Evolutionary conservation across 2,888 invertebrate genomes (phyloP), one percentile per base, ranked within the genome.

Genomic region (Lepidonotus clava): DNA sequence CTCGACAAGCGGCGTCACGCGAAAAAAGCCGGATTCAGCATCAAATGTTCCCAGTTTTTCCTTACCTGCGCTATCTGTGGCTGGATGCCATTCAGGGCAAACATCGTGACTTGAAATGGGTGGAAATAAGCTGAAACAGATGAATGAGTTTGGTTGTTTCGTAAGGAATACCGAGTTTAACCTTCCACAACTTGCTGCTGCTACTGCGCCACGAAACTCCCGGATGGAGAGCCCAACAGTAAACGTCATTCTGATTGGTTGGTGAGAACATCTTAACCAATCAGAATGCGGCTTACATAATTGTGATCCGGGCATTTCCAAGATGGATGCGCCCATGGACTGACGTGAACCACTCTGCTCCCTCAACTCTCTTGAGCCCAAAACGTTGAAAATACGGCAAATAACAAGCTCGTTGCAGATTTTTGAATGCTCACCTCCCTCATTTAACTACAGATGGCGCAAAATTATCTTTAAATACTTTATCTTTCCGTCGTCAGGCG

Each of bases 51-150:
- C n/a, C n/a, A n/a, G n/a, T 8, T 76, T n/a, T 18, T 11, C 14
- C 46, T 80, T 46, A 80, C 80, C 80, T 80, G 80, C 0, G 80
- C 80, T 5, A 80, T 46, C 46, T 80, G 80, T 41, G 80, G 80
- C 28, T 80, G 80, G 32, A 80, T 41, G 41, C 80, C 80, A 80
- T 46, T 51, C 11, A 80, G 80, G 51, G 80, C 80, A 32, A 80
- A 80, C 80, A 80, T 80, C 2, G 71, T 71, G 38, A 21, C 38
- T 71, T 21, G 1, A 8, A 71, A 71, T 71, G 36, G 21, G n/a
- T 34, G 14, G n/a, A 38, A 71, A 38, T 38, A 36, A 36, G 71
- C 38, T 71, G 71, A 71, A 18, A 38, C 11, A 71, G 71, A 34
- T 6, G 71, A 71, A 71, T 71, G 71, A 71, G 38, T 71, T 38